Evolutionary conservation across 2,113 vertebrate genomes (phyloP), one percentile per base, ranked within the genome.

Genomic region (Barbus barbus): DNA sequence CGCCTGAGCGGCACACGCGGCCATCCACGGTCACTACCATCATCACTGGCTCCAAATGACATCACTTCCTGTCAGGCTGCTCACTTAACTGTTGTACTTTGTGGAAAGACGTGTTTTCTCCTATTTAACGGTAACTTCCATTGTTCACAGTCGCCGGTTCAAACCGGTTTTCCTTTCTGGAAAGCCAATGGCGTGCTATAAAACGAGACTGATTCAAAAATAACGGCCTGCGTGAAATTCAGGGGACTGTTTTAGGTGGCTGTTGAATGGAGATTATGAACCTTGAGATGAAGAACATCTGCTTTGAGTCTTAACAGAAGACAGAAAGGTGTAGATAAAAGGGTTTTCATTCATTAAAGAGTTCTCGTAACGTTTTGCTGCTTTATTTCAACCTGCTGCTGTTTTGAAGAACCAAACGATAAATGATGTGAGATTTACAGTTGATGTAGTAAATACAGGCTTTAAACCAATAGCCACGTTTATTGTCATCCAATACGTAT

Each of bases 11-110:
- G n/a, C n/a, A n/a, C n/a, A n/a, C n/a, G n/a, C n/a, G 81, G 89
- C 94, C 97, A 90, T 97, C 97, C 92, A 97, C 97, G 31, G 96
- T 99, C 89, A 97, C 97, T 0, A 96, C 97, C 89, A 97, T 96
- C 92, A 96, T 97, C 93, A 96, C 97, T 1, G 97, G 97, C 91
- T 96, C 94, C 94, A 97, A 98, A 95, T 98, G 96, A 98, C 93
- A 85, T 92, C 92, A 91, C 92, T 89, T 92, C 93, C 89, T 91
- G 93, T 91, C 91, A 93, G 89, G 89, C n/a, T 44, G 58, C 93
- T 86, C 91, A 91, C 90, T 89, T 84, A 91, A 92, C 88, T 65
- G 91, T 86, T 77, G 73, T 81, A 84, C 86, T 89, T 58, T 46
- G 33, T 41, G 22, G 56, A 26, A 78, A 78, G 22, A 38, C 20